These are phyloP conservation scores for Pseudococcus longispinus DNA, from an alignment of 2,888 invertebrate genomes.

Conservation along the genomic window DNA sequence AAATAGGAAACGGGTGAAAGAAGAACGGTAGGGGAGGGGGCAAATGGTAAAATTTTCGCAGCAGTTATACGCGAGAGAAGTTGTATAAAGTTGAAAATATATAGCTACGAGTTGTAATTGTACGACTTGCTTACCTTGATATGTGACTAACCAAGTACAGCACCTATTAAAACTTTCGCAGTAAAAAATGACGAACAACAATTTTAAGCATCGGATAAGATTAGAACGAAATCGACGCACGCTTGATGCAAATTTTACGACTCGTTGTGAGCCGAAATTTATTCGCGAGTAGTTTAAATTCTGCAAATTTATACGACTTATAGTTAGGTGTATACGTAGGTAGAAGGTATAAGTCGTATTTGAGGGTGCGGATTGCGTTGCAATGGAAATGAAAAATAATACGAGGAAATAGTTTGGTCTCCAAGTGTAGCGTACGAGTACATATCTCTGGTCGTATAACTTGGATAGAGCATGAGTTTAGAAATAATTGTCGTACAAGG, in stretches of 20 bases:
- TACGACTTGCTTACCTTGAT: neutral
- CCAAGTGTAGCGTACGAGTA: neutral
- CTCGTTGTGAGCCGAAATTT: neutral
- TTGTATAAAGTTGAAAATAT: constrained; percentile 1
- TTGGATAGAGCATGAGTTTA: neutral
- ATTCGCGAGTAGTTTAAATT: neutral
- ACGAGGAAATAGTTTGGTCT: too few species aligned
- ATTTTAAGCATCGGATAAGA: neutral
- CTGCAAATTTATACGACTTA: neutral
- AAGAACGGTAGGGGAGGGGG: neutral
- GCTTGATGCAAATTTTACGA: neutral
- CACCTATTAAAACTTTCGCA: constrained; percentile 3
- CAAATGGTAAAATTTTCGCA: neutral
- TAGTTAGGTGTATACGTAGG: neutral
- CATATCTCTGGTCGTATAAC: neutral
- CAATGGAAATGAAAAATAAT: neutral
- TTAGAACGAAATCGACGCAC: neutral
- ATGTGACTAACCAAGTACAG: neutral
- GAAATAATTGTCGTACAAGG: too few species aligned
- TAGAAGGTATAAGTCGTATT: too few species aligned
- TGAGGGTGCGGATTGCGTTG: neutral
- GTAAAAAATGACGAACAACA: neutral
- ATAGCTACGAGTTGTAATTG: neutral
- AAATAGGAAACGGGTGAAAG: too few species aligned
- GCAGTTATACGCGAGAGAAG: neutral